A percentile compares a stretch with the other conserved stretches of the same genome.
Evolutionary conservation across 2,888 invertebrate species (phyloP).

Genomic region (Leucophenga maculata): DNA sequence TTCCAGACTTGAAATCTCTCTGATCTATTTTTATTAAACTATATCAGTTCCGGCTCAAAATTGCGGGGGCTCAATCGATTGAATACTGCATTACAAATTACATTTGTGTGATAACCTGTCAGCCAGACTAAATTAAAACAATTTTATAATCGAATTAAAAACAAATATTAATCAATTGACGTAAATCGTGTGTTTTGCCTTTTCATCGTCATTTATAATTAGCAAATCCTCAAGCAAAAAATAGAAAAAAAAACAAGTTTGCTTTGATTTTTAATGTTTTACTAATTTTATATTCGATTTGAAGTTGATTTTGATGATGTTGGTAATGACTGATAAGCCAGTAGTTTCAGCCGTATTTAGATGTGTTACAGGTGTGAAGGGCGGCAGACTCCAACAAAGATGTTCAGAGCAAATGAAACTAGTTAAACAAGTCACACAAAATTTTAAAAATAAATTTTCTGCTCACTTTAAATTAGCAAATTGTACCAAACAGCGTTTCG

Average conservation of each 20-base stretch:
- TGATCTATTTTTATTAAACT: too few relatives aligned
- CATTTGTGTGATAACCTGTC: not conserved
- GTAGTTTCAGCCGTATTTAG: not conserved
- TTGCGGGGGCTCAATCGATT: not conserved
- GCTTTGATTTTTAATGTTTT: not conserved
- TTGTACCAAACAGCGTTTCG: too few relatives aligned
- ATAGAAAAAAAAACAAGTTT: not conserved
- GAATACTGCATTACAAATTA: not conserved
- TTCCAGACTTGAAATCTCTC: too few relatives aligned
- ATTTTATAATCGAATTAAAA: not conserved
- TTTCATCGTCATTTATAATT: constrained; percentile 1
- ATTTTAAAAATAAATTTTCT: too few relatives aligned
- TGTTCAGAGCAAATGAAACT: not conserved
- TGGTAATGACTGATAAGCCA: constrained; percentile 3
- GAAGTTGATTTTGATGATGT: too few relatives aligned
- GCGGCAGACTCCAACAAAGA: not conserved
- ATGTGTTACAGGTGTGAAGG: not conserved
- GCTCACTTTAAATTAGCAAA: too few relatives aligned
- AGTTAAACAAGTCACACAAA: constrained; percentile 4
- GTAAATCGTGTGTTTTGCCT: not conserved
- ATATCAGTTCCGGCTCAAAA: constrained; percentile 6
- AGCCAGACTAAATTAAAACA: not conserved
- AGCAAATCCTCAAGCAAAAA: constrained; percentile 6
- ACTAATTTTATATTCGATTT: too few relatives aligned
- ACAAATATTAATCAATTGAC: constrained; percentile 9